Percentiles rank a stretch among this genome's conserved stretches.
Evolutionary conservation across 2,113 vertebrate species (phyloP).

Genomic region (Actenoides hombroni): DNA sequence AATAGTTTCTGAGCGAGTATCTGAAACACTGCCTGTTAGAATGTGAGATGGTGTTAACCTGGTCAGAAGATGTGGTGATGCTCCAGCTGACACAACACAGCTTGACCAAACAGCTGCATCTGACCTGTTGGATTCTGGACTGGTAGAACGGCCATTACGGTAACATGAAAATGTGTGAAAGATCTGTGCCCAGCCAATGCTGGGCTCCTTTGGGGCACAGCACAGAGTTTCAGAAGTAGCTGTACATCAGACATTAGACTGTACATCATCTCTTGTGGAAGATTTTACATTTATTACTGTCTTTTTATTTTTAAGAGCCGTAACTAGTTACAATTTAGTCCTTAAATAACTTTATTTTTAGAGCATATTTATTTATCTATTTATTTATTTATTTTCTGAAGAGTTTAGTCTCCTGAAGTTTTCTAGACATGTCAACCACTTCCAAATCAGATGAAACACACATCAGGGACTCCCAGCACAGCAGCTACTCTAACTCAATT

Average conservation of each 20-base stretch:
- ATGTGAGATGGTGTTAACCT: neutral
- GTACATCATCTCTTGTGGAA: neutral
- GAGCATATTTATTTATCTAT: neutral
- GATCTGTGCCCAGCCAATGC: neutral
- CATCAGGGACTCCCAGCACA: neutral
- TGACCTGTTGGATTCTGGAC: neutral
- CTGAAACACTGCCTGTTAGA: neutral
- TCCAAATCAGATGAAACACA: conserved; percentile 23
- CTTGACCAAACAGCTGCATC: neutral
- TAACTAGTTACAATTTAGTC: neutral
- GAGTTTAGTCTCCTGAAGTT: neutral
- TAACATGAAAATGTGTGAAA: neutral
- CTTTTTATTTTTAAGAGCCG: neutral
- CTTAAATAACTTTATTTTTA: neutral
- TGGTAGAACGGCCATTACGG: neutral
- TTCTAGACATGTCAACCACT: neutral
- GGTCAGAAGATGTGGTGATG: neutral
- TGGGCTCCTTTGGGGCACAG: neutral
- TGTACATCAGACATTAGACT: neutral
- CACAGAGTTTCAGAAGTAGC: neutral
- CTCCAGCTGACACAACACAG: neutral
- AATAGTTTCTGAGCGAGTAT: neutral
- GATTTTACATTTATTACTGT: neutral
- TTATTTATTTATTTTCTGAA: neutral
- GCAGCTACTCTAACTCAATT: conserved; percentile 26